phyloP scores from a whole-genome alignment of 2,113 vertebrate genomes.

The Okapia johnstoni region DNA sequence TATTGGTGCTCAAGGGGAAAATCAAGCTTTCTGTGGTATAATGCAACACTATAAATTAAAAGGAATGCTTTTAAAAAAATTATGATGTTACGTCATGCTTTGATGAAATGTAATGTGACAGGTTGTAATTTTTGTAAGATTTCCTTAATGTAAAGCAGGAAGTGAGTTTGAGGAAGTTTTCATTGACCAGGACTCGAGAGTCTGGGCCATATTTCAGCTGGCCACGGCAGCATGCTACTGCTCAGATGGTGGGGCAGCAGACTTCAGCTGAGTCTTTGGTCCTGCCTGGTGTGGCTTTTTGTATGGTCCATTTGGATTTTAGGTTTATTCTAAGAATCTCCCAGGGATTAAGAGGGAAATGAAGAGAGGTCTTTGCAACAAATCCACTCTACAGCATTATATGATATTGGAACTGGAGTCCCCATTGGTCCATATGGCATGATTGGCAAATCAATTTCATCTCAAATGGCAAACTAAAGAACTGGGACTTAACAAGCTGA shows the following conservation, averaged over 20 bases:
- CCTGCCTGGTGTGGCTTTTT: not conserved
- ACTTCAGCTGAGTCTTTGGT: not conserved
- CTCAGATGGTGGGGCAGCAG: fast-evolving
- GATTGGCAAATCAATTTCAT: not conserved
- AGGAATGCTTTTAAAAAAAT: conserved; percentile 63
- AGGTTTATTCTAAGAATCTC: not conserved
- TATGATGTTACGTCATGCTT: conserved; percentile 78
- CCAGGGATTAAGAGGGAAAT: not conserved
- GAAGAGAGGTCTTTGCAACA: not conserved
- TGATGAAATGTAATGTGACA: conserved; percentile 76
- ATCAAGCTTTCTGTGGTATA: conserved; percentile 73
- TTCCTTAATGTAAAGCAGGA: conserved; percentile 27
- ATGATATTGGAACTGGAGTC: not conserved
- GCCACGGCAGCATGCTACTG: not conserved
- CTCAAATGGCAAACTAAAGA: not conserved
- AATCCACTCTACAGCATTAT: not conserved
- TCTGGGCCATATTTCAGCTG: fast-evolving
- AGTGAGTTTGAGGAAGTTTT: conserved; percentile 43
- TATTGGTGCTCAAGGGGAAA: conserved; percentile 71
- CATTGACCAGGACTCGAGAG: conserved; percentile 29
- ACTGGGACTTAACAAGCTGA: not conserved
- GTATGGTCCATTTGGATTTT: not conserved
- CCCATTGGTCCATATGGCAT: not conserved
- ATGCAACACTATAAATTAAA: conserved; percentile 75
- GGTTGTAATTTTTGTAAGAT: conserved; percentile 72